phyloP scores from a whole-genome alignment of 2,888 invertebrate species.

The Didymodactylos carnosus region DNA sequence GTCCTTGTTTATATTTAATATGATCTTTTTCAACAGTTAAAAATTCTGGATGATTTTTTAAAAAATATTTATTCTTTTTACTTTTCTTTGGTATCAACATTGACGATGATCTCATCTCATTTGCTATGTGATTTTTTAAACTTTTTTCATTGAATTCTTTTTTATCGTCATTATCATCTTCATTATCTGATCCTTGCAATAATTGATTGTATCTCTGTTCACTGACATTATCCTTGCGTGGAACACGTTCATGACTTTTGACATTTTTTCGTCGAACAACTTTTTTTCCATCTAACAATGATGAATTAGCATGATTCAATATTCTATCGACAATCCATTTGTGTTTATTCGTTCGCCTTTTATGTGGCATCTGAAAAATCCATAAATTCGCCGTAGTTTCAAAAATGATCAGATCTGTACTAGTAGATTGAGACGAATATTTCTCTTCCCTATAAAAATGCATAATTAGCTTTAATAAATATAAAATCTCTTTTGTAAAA shows the following conservation, averaged over 20 bases:
- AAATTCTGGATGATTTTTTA: constrained; percentile 13
- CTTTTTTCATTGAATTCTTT: no score
- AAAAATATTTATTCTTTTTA: constrained; percentile 13
- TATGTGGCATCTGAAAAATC: neutral
- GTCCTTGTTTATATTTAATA: neutral
- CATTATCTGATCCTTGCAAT: neutral
- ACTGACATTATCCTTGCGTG: neutral
- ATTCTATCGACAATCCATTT: neutral
- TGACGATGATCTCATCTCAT: neutral
- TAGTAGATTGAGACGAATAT: no score
- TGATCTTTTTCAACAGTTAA: neutral
- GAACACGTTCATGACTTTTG: neutral
- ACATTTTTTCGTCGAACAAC: no score
- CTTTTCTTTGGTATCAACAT: constrained; percentile 9
- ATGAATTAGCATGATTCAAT: neutral
- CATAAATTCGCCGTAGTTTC: no score
- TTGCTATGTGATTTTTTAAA: neutral
- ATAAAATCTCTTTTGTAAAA: no score
- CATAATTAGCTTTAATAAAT: no score
- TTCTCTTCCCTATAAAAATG: no score
- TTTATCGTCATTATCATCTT: neutral
- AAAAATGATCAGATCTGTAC: no score
- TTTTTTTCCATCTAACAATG: neutral
- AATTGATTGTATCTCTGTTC: neutral
- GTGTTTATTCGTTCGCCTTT: neutral